A percentile compares a stretch with the other conserved stretches of the same genome.
These are phyloP conservation scores for Bellardia bayeri DNA, from an alignment of 2,888 invertebrate genomes.

Conservation along the genomic window DNA sequence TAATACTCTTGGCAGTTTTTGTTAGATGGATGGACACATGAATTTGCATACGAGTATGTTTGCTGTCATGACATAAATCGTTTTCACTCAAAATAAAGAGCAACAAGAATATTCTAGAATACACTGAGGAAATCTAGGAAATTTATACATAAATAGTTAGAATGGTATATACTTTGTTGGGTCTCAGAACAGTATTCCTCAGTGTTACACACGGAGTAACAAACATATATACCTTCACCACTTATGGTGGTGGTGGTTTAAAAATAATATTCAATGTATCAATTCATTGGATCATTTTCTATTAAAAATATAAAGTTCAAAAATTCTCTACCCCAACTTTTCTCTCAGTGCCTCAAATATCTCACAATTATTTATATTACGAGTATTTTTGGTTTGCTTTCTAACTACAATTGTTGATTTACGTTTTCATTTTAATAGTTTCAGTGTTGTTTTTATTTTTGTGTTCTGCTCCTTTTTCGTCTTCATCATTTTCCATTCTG, in stretches of 20 bases:
- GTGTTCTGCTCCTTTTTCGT: not conserved
- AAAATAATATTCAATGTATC: too few relatives aligned
- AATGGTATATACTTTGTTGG: too few relatives aligned
- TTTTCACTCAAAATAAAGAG: conserved; percentile 40
- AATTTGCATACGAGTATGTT: conserved; percentile 61
- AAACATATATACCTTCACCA: too few relatives aligned
- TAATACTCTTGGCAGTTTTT: conserved; percentile 49
- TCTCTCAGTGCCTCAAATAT: conserved; percentile 26
- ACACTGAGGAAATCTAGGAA: conserved; percentile 1
- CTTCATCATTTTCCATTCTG: conserved; percentile 23
- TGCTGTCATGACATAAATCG: conserved; percentile 66
- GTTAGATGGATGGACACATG: conserved; percentile 62
- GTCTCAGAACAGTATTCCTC: too few relatives aligned
- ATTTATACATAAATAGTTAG: not conserved
- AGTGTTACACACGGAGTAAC: too few relatives aligned
- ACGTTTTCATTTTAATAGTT: conserved; percentile 50
- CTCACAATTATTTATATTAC: conserved; percentile 29
- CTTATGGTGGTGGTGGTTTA: too few relatives aligned
- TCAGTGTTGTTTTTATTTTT: not conserved
- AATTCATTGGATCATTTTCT: not conserved
- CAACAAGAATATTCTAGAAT: conserved; percentile 16
- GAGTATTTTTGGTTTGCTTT: not conserved
- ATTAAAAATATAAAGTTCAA: not conserved
- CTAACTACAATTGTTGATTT: conserved; percentile 40
- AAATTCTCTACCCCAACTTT: not conserved